These are phyloP conservation scores for Sinella curviseta DNA, from an alignment of 1,140 invertebrate species.

Conservation along the genomic window DNA sequence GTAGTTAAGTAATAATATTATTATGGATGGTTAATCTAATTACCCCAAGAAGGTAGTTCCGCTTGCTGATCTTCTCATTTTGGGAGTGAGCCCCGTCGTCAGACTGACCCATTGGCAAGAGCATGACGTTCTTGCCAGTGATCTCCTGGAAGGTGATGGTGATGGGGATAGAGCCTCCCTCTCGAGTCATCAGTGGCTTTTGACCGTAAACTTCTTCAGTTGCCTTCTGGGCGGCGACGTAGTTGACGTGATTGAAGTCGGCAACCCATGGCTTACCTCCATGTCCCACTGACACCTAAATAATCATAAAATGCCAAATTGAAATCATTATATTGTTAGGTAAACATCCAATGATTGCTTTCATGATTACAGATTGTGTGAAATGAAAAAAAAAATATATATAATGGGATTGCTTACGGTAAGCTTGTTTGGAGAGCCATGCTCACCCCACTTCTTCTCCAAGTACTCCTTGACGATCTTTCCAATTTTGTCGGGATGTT, in stretches of 20 bases:
- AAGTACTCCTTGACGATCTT: slow-evolving; percentile 55
- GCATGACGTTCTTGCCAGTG: slow-evolving; percentile 60
- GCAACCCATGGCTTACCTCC: slow-evolving; percentile 82
- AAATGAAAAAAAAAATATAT: too few species aligned
- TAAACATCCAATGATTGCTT: too few species aligned
- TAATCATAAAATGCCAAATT: background rate
- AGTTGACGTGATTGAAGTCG: slow-evolving; percentile 87
- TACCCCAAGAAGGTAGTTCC: slow-evolving; percentile 60
- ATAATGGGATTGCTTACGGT: slow-evolving; percentile 21
- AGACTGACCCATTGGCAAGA: slow-evolving; percentile 58
- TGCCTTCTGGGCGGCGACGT: slow-evolving; percentile 80
- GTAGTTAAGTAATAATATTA: background rate
- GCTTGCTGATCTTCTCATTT: slow-evolving; percentile 61
- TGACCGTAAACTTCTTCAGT: slow-evolving; percentile 86
- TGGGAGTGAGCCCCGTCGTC: slow-evolving; percentile 65
- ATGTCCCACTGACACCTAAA: slow-evolving; percentile 66
- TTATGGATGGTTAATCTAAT: slow-evolving; percentile 6
- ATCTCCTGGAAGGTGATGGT: slow-evolving; percentile 70
- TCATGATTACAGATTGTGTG: too few species aligned
- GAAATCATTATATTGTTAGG: too few species aligned
- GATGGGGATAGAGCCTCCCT: slow-evolving; percentile 93
- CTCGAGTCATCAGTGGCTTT: slow-evolving; percentile 89
- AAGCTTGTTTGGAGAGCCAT: slow-evolving; percentile 36
- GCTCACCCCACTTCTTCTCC: slow-evolving; percentile 45
- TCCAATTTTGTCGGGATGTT: slow-evolving; percentile 54